Evolutionary conservation across 2,113 vertebrate species (phyloP), one percentile per base, ranked within the genome.

Genomic region (Bufo gargarizans): DNA sequence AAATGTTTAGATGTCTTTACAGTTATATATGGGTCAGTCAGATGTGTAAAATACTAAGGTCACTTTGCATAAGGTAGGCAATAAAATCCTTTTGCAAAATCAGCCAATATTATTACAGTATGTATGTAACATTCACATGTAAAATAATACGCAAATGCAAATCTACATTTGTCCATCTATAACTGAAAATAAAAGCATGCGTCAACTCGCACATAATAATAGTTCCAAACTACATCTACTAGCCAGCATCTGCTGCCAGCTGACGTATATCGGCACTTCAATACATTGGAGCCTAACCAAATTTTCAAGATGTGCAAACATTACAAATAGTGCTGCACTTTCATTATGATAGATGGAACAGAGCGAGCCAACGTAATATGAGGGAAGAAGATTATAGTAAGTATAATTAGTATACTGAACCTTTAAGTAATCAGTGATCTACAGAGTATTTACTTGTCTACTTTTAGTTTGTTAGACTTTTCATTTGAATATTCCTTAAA

Each of bases 261-360:
- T 6, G 20, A 58, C 50, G 55, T 53, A 33, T 79, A 79, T 79
- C 77, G 58, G n/a, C 53, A 58, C 50, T 79, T 79, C 77, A 79
- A 55, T 79, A 79, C 77, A 33, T 55, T 79, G 77, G 77, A 55
- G 50, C 14, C 5, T 43, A 33, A 56, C 77, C 77, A 79, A 79
- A 79, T 22, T 33, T 79, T 79, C 77, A 79, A 79, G 77, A 79
- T 79, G 77, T 79, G 77, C 77, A 79, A 79, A 79, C 76, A 78
- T 78, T 78, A 78, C 55, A 53, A 55, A 56, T 33, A 79, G n/a
- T 12, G 33, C 58, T 79, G 20, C 10, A 6, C 13, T 78, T 58
- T 79, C n/a, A 79, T 79, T 22, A 11, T 79, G n/a, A 79, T 55
- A 56, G 22, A 56, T 53, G 47, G 50, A 20, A 4, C 17, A 14